phyloP scores from a whole-genome alignment of 2,113 vertebrate species.

The Megalops atlanticus region DNA sequence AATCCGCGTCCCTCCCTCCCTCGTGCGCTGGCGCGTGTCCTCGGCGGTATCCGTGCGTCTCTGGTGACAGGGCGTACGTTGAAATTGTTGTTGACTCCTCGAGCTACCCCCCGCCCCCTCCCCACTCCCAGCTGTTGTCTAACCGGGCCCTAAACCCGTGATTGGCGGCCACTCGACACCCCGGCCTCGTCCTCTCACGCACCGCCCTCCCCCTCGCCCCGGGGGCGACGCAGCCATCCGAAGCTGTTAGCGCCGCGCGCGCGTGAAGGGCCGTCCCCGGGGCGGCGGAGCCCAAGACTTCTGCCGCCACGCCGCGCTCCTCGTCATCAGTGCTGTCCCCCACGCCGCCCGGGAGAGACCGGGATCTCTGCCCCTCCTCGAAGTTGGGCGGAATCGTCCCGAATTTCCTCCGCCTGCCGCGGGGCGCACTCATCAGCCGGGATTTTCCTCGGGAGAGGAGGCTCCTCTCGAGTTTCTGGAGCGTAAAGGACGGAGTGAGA shows the following conservation, averaged over 20 bases:
- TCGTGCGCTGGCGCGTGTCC: background rate
- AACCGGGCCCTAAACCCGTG: background rate
- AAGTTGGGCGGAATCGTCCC: background rate
- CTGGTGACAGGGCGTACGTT: slow-evolving; percentile 21
- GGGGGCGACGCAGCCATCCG: slow-evolving; percentile 62
- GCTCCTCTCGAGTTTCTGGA: background rate
- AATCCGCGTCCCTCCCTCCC: background rate
- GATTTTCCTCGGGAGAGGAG: background rate
- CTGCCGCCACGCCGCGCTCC: background rate
- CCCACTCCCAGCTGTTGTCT: slow-evolving; percentile 34
- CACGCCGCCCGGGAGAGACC: background rate
- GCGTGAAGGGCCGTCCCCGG: slow-evolving; percentile 55
- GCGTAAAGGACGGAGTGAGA: background rate
- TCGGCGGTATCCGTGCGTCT: background rate
- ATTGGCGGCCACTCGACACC: background rate
- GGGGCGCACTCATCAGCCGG: background rate
- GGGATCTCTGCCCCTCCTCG: background rate
- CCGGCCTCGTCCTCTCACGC: slow-evolving; percentile 33
- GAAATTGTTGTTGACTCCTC: slow-evolving; percentile 42
- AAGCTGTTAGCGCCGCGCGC: slow-evolving; percentile 64
- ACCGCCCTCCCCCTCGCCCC: slow-evolving; percentile 51
- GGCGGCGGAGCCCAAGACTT: background rate
- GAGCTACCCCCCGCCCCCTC: background rate
- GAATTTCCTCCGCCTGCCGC: background rate
- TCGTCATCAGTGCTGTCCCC: background rate